Percentiles rank a stretch among this genome's conserved stretches.
phyloP scores from a whole-genome alignment of 2,113 vertebrate genomes.

The Oryzias melastigma region DNA sequence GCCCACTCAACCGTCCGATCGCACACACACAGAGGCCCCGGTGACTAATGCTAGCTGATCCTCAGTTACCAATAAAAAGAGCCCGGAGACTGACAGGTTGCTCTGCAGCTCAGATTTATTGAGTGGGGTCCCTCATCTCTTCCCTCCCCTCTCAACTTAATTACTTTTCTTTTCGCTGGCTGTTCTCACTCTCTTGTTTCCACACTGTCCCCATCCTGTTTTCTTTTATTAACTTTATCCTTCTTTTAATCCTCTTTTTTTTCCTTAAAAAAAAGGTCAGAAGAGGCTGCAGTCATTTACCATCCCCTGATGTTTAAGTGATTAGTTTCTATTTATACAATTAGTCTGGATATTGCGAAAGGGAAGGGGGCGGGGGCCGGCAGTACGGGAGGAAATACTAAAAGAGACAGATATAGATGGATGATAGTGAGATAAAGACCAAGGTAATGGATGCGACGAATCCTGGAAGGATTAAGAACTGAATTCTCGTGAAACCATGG shows the following conservation, averaged over 20 bases:
- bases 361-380: not conserved
- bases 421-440: slow-evolving; percentile 57
- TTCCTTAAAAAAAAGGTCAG: not conserved
- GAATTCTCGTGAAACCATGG: slow-evolving; percentile 17
- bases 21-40: slow-evolving; percentile 40
- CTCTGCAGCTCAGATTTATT: slow-evolving; percentile 67
- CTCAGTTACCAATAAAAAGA: slow-evolving; percentile 73
- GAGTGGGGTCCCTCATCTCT: slow-evolving; percentile 49
- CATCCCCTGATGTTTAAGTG: slow-evolving; percentile 31
- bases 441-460: slow-evolving; percentile 50
- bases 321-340: slow-evolving; percentile 54
- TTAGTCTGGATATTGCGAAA: slow-evolving; percentile 28
- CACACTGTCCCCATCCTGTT: not conserved
- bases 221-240: not conserved
- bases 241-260: not conserved
- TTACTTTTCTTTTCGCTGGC: slow-evolving; percentile 47
- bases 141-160: slow-evolving; percentile 46
- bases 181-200: slow-evolving; percentile 12
- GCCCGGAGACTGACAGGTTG: slow-evolving; percentile 66
- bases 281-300: slow-evolving; percentile 36
- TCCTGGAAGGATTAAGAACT: slow-evolving; percentile 45
- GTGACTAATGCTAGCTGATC: slow-evolving; percentile 71
- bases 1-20: slow-evolving; percentile 39
- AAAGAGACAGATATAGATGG: slow-evolving; percentile 46
- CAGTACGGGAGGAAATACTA: slow-evolving; percentile 8